These are phyloP conservation scores for Flabesymbios commensalis DNA, from an alignment of 2,888 invertebrate species.

Conservation along the genomic window DNA sequence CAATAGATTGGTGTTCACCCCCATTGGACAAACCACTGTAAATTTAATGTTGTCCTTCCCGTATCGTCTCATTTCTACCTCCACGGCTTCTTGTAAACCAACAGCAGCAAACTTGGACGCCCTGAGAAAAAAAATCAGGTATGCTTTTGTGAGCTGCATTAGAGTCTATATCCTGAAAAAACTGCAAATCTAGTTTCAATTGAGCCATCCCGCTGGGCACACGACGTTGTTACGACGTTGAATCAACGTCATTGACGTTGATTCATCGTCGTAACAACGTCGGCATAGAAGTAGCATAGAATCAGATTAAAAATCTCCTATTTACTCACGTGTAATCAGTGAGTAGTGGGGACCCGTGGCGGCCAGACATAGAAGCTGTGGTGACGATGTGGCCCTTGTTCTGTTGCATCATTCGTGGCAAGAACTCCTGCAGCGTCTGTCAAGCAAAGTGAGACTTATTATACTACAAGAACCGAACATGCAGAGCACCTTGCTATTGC, in stretches of 20 bases:
- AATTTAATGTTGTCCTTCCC: slow-evolving; percentile 70
- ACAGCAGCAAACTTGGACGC: slow-evolving; percentile 47
- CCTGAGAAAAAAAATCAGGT: no score
- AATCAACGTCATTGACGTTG: no score
- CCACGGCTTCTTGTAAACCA: slow-evolving; percentile 79
- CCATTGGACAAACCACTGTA: slow-evolving; percentile 84
- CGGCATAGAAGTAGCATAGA: neutral
- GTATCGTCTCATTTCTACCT: slow-evolving; percentile 74
- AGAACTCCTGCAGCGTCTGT: slow-evolving; percentile 91
- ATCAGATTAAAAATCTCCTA: neutral
- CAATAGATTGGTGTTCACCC: slow-evolving; percentile 84
- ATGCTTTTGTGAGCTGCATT: no score
- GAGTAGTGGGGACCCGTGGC: slow-evolving; percentile 78
- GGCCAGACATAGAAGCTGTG: slow-evolving; percentile 87
- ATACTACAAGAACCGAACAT: no score
- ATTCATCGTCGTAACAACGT: neutral
- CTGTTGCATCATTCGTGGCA: slow-evolving; percentile 85
- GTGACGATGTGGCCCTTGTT: slow-evolving; percentile 91
- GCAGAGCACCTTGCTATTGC: no score
- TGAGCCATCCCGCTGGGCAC: no score
- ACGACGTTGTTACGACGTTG: no score
- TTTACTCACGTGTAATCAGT: slow-evolving; percentile 60
- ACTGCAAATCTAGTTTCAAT: no score
- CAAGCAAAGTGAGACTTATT: no score
- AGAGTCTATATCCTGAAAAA: no score